These are phyloP conservation scores for Sphenodon punctatus DNA, from an alignment of 2,797 vertebrate genomes.

Conservation along the genomic window DNA sequence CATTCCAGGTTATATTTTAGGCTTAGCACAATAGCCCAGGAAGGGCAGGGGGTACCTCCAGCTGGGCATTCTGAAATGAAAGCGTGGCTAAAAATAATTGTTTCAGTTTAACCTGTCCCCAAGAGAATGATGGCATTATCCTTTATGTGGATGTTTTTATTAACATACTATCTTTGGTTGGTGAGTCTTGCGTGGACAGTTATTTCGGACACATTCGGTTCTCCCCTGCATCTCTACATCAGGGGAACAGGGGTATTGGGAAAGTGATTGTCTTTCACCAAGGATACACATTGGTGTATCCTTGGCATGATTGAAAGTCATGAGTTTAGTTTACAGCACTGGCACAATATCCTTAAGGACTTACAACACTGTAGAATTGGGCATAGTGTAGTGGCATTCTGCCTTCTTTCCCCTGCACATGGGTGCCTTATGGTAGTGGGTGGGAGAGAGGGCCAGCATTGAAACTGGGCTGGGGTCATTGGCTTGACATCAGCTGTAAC, in stretches of 20 bases:
- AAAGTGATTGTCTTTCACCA: rapidly evolving
- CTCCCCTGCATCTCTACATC: rapidly evolving
- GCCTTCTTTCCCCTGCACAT: neutral
- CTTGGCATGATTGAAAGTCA: neutral
- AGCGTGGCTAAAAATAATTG: neutral
- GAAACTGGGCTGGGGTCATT: too few relatives aligned
- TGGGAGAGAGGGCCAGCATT: rapidly evolving
- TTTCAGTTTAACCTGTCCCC: slow-evolving; percentile 27
- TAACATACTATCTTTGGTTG: neutral
- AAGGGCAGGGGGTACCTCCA: slow-evolving; percentile 26
- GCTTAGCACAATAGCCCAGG: slow-evolving; percentile 40
- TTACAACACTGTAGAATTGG: neutral
- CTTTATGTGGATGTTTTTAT: neutral
- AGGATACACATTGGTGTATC: neutral
- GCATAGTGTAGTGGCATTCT: neutral
- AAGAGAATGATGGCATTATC: slow-evolving; percentile 17
- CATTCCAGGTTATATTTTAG: neutral
- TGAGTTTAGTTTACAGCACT: neutral
- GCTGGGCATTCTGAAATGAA: neutral
- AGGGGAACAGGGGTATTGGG: neutral
- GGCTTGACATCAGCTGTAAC: too few relatives aligned
- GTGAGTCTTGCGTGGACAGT: rapidly evolving
- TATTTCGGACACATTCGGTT: rapidly evolving
- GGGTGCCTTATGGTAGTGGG: neutral
- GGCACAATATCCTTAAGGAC: rapidly evolving